Percentiles rank a stretch among this genome's conserved stretches.
Conservation (phyloP, 2,888 invertebrate species). For the Spicauda simplicius region DNA sequence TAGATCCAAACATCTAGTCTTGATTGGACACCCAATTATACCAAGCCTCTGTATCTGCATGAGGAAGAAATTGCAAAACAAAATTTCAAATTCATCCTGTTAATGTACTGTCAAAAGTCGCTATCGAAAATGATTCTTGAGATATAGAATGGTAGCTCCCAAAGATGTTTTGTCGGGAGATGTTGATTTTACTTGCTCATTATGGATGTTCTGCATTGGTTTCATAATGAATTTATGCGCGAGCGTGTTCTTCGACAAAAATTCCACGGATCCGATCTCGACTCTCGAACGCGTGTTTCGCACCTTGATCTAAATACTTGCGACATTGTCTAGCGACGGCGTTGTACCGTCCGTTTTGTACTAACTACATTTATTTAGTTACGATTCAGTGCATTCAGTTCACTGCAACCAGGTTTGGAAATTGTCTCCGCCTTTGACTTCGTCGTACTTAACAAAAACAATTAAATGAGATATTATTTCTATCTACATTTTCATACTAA, state of each 20-base stretch:
- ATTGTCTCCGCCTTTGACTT: slow-evolving; percentile 1
- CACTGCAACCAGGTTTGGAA: slow-evolving; percentile 14
- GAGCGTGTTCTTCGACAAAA: slow-evolving; percentile 77
- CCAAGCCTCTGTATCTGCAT: slow-evolving; percentile 13
- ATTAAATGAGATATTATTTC: background rate
- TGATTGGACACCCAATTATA: slow-evolving; percentile 35
- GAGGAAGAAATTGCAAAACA: slow-evolving; percentile 18
- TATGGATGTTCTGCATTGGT: slow-evolving; percentile 57
- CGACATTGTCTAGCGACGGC: slow-evolving; percentile 78
- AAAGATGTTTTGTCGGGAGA: slow-evolving; percentile 3
- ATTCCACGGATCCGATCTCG: slow-evolving; percentile 77
- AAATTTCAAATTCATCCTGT: slow-evolving; percentile 13
- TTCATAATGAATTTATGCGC: slow-evolving; percentile 65
- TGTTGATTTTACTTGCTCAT: slow-evolving; percentile 43
- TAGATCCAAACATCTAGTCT: slow-evolving; percentile 43
- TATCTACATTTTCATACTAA: background rate
- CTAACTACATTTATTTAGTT: slow-evolving; percentile 36
- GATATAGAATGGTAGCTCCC: background rate
- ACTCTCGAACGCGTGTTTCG: slow-evolving; percentile 80
- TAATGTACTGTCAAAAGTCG: slow-evolving; percentile 18
- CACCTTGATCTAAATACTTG: slow-evolving; percentile 85
- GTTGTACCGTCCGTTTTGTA: slow-evolving; percentile 65
- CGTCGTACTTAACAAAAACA: background rate
- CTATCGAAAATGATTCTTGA: slow-evolving; percentile 22
- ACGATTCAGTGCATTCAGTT: slow-evolving; percentile 12